A percentile compares a stretch with the other conserved stretches of the same genome.
phyloP scores from a whole-genome alignment of 2,797 vertebrate species.

The Threskiornis aethiopicus region DNA sequence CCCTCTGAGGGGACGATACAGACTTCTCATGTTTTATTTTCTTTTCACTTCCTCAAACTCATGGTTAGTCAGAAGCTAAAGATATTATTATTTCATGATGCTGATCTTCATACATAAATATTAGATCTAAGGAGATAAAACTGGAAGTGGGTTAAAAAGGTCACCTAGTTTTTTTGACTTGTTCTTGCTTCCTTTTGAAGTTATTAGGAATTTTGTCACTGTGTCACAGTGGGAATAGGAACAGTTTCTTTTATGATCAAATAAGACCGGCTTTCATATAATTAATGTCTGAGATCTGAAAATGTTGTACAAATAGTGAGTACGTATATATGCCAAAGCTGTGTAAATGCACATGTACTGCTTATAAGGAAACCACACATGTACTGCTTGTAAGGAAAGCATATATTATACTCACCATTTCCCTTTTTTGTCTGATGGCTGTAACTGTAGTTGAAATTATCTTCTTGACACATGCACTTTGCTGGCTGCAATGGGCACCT shows the following conservation, averaged over 20 bases:
- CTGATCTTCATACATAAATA: background rate
- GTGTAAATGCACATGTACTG: background rate
- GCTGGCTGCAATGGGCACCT: background rate
- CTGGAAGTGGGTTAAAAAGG: background rate
- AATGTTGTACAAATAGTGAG: background rate
- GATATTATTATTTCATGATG: background rate
- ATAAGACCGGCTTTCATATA: background rate
- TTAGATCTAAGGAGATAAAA: background rate
- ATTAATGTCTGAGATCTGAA: background rate
- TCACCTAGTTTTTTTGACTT: background rate
- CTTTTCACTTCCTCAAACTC: background rate
- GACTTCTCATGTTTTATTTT: background rate
- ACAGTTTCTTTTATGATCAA: background rate
- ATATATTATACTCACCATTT: accelerated
- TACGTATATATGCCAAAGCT: background rate
- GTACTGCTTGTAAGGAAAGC: background rate
- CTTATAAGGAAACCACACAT: background rate
- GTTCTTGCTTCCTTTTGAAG: background rate
- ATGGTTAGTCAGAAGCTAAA: background rate
- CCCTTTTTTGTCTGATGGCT: background rate
- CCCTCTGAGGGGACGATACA: accelerated
- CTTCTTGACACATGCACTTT: background rate
- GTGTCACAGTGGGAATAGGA: background rate
- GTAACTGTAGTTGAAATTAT: background rate
- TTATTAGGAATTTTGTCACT: background rate